Conservation (phyloP, 2,113 vertebrate genomes). For the Dermatemys mawii region DNA sequence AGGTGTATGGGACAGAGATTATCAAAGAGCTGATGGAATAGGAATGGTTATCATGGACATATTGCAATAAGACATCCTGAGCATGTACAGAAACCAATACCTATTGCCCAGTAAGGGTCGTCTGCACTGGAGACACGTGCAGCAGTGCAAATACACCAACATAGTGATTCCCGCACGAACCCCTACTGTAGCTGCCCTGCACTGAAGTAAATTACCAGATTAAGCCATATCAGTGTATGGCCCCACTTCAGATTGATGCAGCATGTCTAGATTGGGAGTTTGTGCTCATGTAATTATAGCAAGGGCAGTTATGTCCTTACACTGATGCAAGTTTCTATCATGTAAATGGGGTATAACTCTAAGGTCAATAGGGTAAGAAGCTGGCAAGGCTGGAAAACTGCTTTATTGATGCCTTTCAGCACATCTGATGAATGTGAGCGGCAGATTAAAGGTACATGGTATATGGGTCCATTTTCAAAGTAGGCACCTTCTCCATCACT, state of each 20-base stretch:
- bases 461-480: background rate
- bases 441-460: background rate
- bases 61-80: background rate
- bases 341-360: background rate
- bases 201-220: background rate
- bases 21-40: background rate
- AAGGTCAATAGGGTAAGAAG: accelerated
- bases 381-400: accelerated
- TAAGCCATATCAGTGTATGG: background rate
- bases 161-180: background rate
- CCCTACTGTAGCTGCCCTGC: background rate
- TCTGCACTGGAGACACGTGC: background rate
- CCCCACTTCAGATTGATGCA: background rate
- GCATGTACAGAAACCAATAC: background rate
- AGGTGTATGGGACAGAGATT: background rate
- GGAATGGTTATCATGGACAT: background rate
- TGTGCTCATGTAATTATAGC: background rate
- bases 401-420: background rate
- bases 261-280: too few species aligned
- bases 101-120: background rate
- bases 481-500: background rate
- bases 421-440: background rate
- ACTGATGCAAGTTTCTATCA: background rate
- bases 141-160: accelerated
- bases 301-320: accelerated